Evolutionary conservation across 2,797 vertebrate genomes (phyloP).

Genomic region (Eulemur albifrons): DNA sequence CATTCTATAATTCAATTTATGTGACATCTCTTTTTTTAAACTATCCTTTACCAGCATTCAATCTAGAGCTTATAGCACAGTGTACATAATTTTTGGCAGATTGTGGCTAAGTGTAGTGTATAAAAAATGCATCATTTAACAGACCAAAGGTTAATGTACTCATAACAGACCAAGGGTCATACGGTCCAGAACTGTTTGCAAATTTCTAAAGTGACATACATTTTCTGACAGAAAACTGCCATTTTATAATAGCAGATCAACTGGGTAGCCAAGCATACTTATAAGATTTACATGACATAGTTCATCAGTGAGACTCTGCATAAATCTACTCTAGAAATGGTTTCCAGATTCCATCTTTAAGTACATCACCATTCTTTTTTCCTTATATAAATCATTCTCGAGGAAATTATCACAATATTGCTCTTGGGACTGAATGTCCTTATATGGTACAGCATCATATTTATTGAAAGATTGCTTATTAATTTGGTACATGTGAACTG

Average conservation of each 20-base stretch:
- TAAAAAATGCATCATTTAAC: slow-evolving; percentile 77
- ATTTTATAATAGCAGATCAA: slow-evolving; percentile 70
- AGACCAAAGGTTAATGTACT: slow-evolving; percentile 73
- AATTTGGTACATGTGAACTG: slow-evolving; percentile 32
- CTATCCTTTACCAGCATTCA: background rate
- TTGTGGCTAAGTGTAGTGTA: slow-evolving; percentile 64
- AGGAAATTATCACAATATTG: slow-evolving; percentile 49
- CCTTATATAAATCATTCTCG: slow-evolving; percentile 60
- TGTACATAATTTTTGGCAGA: slow-evolving; percentile 55
- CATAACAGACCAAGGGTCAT: slow-evolving; percentile 73
- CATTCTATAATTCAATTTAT: slow-evolving; percentile 13
- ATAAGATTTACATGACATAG: slow-evolving; percentile 55
- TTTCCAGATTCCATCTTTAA: slow-evolving; percentile 65
- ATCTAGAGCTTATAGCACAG: slow-evolving; percentile 36
- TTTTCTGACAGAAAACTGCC: slow-evolving; percentile 73
- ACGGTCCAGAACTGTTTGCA: slow-evolving; percentile 72
- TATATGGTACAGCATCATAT: background rate
- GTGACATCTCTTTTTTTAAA: slow-evolving; percentile 28
- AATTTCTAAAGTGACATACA: slow-evolving; percentile 76
- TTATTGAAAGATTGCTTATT: slow-evolving; percentile 71
- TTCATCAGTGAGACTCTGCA: slow-evolving; percentile 48
- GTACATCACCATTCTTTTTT: slow-evolving; percentile 59
- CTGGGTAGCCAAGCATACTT: slow-evolving; percentile 56
- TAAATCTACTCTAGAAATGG: slow-evolving; percentile 48
- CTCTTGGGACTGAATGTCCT: slow-evolving; percentile 49